Evolutionary conservation across 2,888 invertebrate species (phyloP), one percentile per base, ranked within the genome.

Genomic region (Ophioninae sp.): DNA sequence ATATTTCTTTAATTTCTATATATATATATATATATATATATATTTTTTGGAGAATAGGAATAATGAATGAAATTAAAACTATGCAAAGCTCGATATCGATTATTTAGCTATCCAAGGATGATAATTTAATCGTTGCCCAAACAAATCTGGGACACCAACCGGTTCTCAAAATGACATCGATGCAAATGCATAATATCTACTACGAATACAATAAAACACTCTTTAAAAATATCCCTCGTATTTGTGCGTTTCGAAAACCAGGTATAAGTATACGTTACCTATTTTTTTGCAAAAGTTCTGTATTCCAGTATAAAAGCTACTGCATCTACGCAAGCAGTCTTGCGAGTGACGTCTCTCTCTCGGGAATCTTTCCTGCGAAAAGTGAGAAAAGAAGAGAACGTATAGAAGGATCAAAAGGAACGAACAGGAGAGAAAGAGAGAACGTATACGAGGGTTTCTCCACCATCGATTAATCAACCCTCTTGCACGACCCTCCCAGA

Each of bases 321-420:
- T 63, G 65, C 75, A 59, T 67, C 88, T 89, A 87, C 86, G 86
- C 81, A 87, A 86, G 87, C 88, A 89, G 89, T 87, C 87, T 88
- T 90, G 87, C 88, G 85, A 86, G 82, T 87, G 88, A 88, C 88
- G 84, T 88, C 87, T 88, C 84, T 75, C 63, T 73, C 44, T 23
- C 13, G 22, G 37, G 82, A 76, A 79, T 82, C 82, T 68, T 72
- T 80, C 79, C 74, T 56, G 37, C 59, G 65, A 59, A 78, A 78
- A 78, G 78, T 71, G 63, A 75, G 71, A 75, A 71, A 77, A 81
- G 63, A 69, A 71, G 22, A 30, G 30, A 22, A 58, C 51, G 78
- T 56, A 59, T 72, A 68, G 44, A 74, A 79, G 71, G 75, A 73
- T n/a, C 22, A 76, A 71, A 79, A 22, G 56, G 30, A 58, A 63